Conservation (phyloP, 2,888 invertebrate genomes). For the Andrena haemorrhoa region DNA sequence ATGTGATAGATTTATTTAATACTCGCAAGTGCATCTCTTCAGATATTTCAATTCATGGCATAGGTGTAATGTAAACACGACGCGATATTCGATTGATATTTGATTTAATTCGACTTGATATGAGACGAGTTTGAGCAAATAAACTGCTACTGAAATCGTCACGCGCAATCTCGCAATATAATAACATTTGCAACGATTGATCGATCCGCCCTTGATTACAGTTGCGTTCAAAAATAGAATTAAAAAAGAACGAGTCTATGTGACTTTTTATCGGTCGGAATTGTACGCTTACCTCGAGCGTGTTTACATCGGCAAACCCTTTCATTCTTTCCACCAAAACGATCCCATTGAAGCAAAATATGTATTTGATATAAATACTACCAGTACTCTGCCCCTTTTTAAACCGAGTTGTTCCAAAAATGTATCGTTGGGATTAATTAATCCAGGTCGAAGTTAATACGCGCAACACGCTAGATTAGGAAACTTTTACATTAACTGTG, state of each 20-base stretch:
- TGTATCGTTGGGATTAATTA: neutral
- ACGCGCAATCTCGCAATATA: neutral
- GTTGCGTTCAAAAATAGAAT: neutral
- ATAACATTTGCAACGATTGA: neutral
- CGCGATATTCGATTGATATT: too few species aligned
- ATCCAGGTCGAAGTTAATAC: too few species aligned
- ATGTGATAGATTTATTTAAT: neutral
- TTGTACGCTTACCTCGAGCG: neutral
- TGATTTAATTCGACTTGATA: too few species aligned
- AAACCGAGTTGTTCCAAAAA: neutral
- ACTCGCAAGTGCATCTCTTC: too few species aligned
- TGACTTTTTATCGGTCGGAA: neutral
- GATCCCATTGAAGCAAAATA: neutral
- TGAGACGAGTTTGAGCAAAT: neutral
- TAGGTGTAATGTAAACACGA: too few species aligned
- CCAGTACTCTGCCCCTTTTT: neutral
- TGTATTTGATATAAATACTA: neutral
- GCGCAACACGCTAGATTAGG: neutral
- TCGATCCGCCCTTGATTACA: constrained; percentile 12
- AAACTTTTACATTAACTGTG: constrained; percentile 33
- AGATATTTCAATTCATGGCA: too few species aligned
- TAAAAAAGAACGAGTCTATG: neutral
- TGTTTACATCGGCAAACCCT: neutral
- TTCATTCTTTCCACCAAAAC: neutral
- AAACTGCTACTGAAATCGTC: constrained; percentile 12